Base-by-base conservation (phyloP, 2,113 vertebrate genomes). In the Thymallus thymallus region DNA sequence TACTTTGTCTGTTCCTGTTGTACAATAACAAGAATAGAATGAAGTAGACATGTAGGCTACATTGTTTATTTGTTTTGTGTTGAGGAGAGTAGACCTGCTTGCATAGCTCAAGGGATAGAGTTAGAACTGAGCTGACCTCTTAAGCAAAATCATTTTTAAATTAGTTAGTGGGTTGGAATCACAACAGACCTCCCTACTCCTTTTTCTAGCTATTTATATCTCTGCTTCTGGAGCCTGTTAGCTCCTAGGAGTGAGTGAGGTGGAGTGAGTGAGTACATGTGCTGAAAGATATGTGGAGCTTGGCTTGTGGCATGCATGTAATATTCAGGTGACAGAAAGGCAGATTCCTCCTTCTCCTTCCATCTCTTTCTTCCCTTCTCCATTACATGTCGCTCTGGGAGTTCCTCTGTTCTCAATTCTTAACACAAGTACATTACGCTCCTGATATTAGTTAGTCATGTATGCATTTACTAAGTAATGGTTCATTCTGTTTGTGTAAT, bases 301-400 rank as follows among this genome's bases (percentile, higher is more conserved):
- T 5, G n/a, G 6, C 79, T 79, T 75, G 75, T 80, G 51, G 71
- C 76, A 70, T 73, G 81, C 76, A 64, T 61, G 72, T 69, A 91
- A 90, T 90, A 91, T 90, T 91, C 86, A 90, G 87, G 87, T 84
- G 77, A 82, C 82, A 73, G 63, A 76, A 76, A 71, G 74, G 18
- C 71, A 14, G 80, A 51, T 30, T 55, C 45, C 55, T 35, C 6
- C 18, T 71, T n/a, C 51, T 30, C 51, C 2, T 78, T 67, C 30
- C 0, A 5, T 32, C 12, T 5, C 68, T 75, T 75, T 67, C 55
- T 56, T 22, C 5, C 6, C 9, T 62, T 3, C 30, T 32, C 30
- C 30, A 6, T n/a, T 6, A n/a, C 30, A 32, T 0, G 1, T 41
- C 68, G 68, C 73, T 63, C 48, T 51, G 75, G 55, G 29, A 48